phyloP scores from a whole-genome alignment of 2,888 invertebrate genomes.

The Vandiemenella viatica region DNA sequence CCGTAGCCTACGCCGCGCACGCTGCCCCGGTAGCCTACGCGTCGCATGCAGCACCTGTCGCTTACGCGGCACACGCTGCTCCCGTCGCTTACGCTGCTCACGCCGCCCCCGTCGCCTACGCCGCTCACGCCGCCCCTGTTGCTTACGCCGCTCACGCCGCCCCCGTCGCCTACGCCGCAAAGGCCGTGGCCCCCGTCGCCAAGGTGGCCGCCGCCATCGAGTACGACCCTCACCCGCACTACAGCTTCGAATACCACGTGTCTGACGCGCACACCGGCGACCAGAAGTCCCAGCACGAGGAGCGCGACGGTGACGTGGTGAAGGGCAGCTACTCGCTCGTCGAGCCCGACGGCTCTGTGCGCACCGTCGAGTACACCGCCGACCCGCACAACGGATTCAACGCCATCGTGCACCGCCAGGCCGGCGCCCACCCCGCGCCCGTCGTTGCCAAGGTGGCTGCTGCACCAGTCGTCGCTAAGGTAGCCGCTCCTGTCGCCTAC shows the following conservation, averaged over 20 bases:
- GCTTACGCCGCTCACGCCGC: not conserved
- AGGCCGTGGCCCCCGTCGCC: not conserved
- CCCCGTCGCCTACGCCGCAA: not conserved
- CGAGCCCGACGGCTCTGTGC: constrained; percentile 35
- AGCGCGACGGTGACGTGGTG: constrained; percentile 29
- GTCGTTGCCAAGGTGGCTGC: constrained; percentile 30
- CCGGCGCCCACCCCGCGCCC: constrained; percentile 15
- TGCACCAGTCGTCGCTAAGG: constrained; percentile 28
- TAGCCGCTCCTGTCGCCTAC: constrained; percentile 30
- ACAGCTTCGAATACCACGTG: constrained; percentile 38
- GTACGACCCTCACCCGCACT: constrained; percentile 37
- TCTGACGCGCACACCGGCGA: constrained; percentile 34
- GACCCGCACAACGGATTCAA: not conserved
- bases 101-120: not conserved
- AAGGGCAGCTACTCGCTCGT: constrained; percentile 31
- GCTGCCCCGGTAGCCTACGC: constrained; percentile 1
- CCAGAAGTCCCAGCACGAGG: constrained; percentile 36
- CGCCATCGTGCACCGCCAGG: not conserved
- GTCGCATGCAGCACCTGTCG: not conserved
- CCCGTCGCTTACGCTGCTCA: not conserved
- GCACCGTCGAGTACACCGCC: not conserved
- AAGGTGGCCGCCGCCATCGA: constrained; percentile 32
- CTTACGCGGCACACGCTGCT: not conserved
- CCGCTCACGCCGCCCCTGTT: not conserved
- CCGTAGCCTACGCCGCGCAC: not conserved